Base-by-base conservation (phyloP, 2,113 vertebrate genomes). In the Callionymus lyra region DNA sequence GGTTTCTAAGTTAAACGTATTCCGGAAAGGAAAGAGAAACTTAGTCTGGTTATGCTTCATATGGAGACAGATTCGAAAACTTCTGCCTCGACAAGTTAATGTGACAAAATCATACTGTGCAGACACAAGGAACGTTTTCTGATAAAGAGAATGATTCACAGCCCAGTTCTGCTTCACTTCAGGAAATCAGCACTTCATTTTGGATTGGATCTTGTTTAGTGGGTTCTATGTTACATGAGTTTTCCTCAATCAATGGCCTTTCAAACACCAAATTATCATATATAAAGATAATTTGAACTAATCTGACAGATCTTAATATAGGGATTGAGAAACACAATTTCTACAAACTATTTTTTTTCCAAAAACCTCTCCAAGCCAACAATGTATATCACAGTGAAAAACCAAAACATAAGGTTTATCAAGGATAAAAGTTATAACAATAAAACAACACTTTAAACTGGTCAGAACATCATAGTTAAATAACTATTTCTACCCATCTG, bases 41-140 rank as follows among this genome's bases (percentile, higher is more conserved):
- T 71, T 49, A 44, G n/a, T n/a, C n/a, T n/a, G n/a, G n/a, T n/a
- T n/a, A n/a, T n/a, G 47, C 48, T 48, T 75, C 76, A 85, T 80
- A 69, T 58, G 49, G 63, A 70, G 68, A 69, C 43, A 71, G 52
- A 73, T 78, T 80, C 72, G 69, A 4, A 32, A 68, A 59, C 59
- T 70, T 59, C 44, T 64, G 63, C 60, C 52, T 68, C 72, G 71
- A 81, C 77, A 81, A 67, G 72, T 81, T 79, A 79, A 84, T 68
- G 65, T 51, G 61, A 76, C 50, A 18, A 37, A 63, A 38, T 65
- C 47, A 45, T 48, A 59, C 63, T 70, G 32, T 40, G 48, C 62
- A 68, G 64, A 49, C 72, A 70, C 17, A 1, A 12, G 41, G 32
- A 38, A 47, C 41, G 43, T 47, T 14, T 57, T 68, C 57, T 52